Base-by-base conservation (phyloP, 2,888 invertebrate genomes). In the Meghimatium bilineatum region DNA sequence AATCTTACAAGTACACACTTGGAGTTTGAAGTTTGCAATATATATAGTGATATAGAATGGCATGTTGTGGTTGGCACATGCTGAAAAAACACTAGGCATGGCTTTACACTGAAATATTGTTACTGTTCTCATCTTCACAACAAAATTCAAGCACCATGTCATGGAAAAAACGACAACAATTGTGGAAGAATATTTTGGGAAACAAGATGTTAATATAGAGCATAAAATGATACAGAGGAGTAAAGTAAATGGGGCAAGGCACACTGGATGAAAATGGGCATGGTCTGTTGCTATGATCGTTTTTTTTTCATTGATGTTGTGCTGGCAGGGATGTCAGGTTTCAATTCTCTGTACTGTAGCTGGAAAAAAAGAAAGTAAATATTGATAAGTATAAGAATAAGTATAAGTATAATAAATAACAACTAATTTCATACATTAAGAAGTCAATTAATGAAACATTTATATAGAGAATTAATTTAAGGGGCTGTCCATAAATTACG, bases 291-390 rank as follows among this genome's bases (percentile, higher is more conserved):
- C 82, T 86, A 88, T 36, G 84, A 86, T 14, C 87, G 84, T 86
- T 90, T 90, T 87, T 90, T 90, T 56, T 89, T 87, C 34, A 74
- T 84, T 17, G 86, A 82, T 72, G 81, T 80, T 17, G 88, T 86
- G 23, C 88, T 85, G 67, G 88, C 87, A 63, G 88, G 87, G 17
- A 89, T 85, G 49, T 91, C 91, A 79, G 91, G 90, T 34, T 90
- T 85, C 17, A 91, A 77, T 80, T 91, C 91, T 86, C 90, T 82
- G 84, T 88, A 91, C 81, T 90, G 89, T 32, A 89, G 80, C 91
- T 91, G 87, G 29, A 88, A 87, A 69, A 56, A 84, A 72, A 66
- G 32, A 2, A 66, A 66, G 32, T 66, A 23, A 32, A 32, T n/a
- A n/a, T 32, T 66, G 23, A 63, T 63, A 23, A 3, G 23, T 56